Base-by-base conservation (phyloP, 92 coral and sea anemone species). In the Siderastrea siderea region DNA sequence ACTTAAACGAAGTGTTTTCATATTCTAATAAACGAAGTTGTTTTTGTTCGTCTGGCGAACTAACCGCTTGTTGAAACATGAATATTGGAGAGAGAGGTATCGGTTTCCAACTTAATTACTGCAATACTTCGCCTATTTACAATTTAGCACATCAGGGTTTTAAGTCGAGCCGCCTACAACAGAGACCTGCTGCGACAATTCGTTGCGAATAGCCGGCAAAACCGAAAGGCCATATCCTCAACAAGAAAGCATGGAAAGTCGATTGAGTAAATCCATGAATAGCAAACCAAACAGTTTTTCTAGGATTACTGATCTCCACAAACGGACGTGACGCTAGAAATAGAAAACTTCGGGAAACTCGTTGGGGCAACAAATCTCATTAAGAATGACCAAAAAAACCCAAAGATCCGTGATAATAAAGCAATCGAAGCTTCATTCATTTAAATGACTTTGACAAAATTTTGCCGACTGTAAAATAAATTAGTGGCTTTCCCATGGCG, bases 381-480 rank as follows among this genome's bases (percentile, higher is more conserved):
- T 86, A 86, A 87, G 76, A 70, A 74, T 49, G 45, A 46, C 46
- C 61, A 4, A 77, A 81, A 79, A 90, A 84, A 85, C 88, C 17
- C 17, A 71, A 71, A 79, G 91, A 82, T 85, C 84, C 82, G 88
- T 68, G 94, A 60, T 69, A 92, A 92, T 90, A 94, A 94, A 78
- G 90, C 77, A 67, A 88, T 80, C 81, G 74, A 75, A 85, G 52
- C 86, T 66, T 79, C 75, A 86, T 88, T 95, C 93, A 93, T 92
- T 26, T 87, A 87, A 90, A 92, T 68, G 71, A 77, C 96, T 90
- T 92, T 92, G 94, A 90, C 50, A 79, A 90, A 87, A 80, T 72
- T 84, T 73, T 88, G 96, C 98, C 98, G 98, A 94, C 96, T 77
- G 88, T 68, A 87, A 93, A 93, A 84, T 92, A 86, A 86, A 92